Evolutionary conservation across 2,888 invertebrate species (phyloP).

Genomic region (Heliconius ismenius): DNA sequence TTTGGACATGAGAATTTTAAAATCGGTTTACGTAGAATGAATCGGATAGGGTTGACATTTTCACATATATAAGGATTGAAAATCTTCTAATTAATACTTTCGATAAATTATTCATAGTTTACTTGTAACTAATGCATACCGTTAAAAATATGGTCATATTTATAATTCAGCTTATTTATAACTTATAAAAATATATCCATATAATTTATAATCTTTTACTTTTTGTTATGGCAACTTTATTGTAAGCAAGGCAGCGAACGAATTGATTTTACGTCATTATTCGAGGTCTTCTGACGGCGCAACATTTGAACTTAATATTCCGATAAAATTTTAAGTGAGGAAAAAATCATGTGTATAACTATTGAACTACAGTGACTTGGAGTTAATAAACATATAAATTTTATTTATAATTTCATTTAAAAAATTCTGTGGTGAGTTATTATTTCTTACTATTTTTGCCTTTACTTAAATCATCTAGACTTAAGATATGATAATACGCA

Average conservation of each 20-base stretch:
- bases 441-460: slow-evolving; percentile 1
- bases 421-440: slow-evolving; percentile 32
- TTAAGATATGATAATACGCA: neutral
- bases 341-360: slow-evolving; percentile 39
- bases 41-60: neutral
- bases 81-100: neutral
- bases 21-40: slow-evolving; percentile 2
- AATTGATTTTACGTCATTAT: slow-evolving; percentile 71
- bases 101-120: neutral
- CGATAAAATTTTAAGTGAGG: slow-evolving; percentile 52
- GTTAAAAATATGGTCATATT: neutral
- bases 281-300: slow-evolving; percentile 67
- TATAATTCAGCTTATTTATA: neutral
- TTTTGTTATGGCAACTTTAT: slow-evolving; percentile 40
- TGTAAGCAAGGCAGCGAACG: slow-evolving; percentile 32
- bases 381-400: slow-evolving; percentile 23
- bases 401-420: slow-evolving; percentile 8
- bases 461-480: neutral
- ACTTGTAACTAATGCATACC: neutral
- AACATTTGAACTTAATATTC: slow-evolving; percentile 71
- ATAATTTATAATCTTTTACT: neutral
- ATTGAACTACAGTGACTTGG: slow-evolving; percentile 25
- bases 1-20: neutral
- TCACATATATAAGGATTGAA: neutral
- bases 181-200: neutral